Evolutionary conservation across 2,797 vertebrate genomes (phyloP).

Genomic region (Gadopsis bispinosus): DNA sequence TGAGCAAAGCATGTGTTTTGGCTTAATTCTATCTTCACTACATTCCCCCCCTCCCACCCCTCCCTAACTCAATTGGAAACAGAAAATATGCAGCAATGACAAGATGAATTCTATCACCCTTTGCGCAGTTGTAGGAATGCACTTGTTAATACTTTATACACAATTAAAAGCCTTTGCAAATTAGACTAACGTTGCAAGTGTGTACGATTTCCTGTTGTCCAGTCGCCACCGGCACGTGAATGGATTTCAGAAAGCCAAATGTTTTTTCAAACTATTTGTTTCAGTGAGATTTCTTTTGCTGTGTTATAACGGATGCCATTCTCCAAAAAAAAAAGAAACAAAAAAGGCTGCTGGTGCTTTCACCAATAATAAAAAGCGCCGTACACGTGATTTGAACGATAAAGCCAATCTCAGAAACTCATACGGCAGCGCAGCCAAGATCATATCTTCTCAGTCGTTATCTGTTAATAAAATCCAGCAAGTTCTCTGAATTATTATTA

Average conservation of each 20-base stretch:
- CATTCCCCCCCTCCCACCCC: background rate
- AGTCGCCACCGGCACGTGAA: background rate
- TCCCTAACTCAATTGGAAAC: conserved; percentile 3
- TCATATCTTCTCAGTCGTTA: conserved; percentile 1
- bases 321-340: no score
- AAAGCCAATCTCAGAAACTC: conserved; percentile 17
- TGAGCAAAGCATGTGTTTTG: conserved; percentile 48
- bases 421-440: background rate
- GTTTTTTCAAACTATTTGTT: conserved; percentile 31
- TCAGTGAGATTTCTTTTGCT: conserved; percentile 19
- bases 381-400: background rate
- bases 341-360: background rate
- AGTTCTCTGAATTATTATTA: background rate
- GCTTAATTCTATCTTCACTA: conserved; percentile 17
- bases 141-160: conserved; percentile 4
- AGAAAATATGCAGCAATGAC: conserved; percentile 19
- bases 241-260: conserved; percentile 16
- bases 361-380: conserved; percentile 2
- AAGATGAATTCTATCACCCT: conserved; percentile 1
- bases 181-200: conserved; percentile 22
- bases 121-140: conserved; percentile 27
- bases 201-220: conserved; percentile 4
- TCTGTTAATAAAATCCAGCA: conserved; percentile 4
- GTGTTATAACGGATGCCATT: background rate
- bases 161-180: conserved; percentile 33